Evolutionary conservation across 2,888 invertebrate genomes (phyloP).

Genomic region (Euzophera pinguis): DNA sequence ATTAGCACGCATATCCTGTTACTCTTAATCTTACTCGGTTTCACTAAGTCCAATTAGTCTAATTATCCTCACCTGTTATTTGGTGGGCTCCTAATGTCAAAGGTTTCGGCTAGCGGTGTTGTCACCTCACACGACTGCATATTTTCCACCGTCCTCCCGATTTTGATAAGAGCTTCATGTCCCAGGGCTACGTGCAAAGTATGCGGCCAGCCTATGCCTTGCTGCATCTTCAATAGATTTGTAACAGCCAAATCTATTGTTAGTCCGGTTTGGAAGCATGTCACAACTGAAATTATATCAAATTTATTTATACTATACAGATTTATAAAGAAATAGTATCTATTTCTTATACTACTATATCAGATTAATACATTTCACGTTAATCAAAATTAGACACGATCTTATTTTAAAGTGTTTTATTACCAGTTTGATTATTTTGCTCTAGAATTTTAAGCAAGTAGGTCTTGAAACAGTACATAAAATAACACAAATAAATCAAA

Average conservation of each 20-base stretch:
- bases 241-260: slow-evolving; percentile 36
- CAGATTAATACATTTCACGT: too few species aligned
- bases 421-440: too few species aligned
- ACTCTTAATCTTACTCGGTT: too few species aligned
- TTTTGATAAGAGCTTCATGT: slow-evolving; percentile 54
- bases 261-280: slow-evolving; percentile 21
- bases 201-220: slow-evolving; percentile 60
- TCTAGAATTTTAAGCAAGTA: too few species aligned
- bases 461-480: too few species aligned
- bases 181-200: slow-evolving; percentile 46
- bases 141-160: slow-evolving; percentile 36
- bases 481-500: too few species aligned
- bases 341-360: too few species aligned
- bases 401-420: too few species aligned
- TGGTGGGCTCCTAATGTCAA: slow-evolving; percentile 44
- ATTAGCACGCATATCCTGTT: too few species aligned
- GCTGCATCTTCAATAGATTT: slow-evolving; percentile 51
- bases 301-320: not conserved
- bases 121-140: slow-evolving; percentile 46
- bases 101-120: slow-evolving; percentile 45
- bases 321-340: too few species aligned
- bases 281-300: slow-evolving; percentile 13
- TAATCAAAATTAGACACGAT: too few species aligned
- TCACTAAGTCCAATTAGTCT: not conserved
- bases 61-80: slow-evolving; percentile 40